Conservation (phyloP, 2,797 vertebrate genomes). For the Adrianichthys oophorus region DNA sequence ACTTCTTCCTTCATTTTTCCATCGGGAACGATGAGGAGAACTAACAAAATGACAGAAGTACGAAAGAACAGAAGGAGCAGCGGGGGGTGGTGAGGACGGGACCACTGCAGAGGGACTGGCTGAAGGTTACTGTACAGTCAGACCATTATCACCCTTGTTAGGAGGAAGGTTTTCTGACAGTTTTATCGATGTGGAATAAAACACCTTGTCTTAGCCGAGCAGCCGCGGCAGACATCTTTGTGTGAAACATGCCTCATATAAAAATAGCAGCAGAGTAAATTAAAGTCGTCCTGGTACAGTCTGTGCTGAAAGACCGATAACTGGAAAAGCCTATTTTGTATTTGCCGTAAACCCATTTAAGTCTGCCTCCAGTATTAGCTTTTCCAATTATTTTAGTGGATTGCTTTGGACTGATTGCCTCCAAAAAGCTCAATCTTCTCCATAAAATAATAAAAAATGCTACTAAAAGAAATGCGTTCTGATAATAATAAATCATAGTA, state of each 20-base stretch:
- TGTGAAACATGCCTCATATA: conserved; percentile 1
- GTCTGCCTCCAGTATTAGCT: neutral
- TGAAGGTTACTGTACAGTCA: conserved; percentile 16
- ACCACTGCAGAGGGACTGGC: conserved; percentile 34
- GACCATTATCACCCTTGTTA: conserved; percentile 32
- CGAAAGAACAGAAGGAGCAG: neutral
- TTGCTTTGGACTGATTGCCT: too few relatives aligned
- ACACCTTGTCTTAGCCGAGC: conserved; percentile 10
- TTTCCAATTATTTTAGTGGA: neutral
- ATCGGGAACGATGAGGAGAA: conserved; percentile 26
- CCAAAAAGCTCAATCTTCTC: neutral
- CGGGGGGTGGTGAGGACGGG: neutral
- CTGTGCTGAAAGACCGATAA: neutral
- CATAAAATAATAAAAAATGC: conserved; percentile 2
- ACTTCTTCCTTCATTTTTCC: conserved; percentile 41
- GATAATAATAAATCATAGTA: conserved; percentile 36
- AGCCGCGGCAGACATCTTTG: conserved; percentile 9
- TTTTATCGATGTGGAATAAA: conserved; percentile 25
- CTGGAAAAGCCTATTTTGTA: neutral
- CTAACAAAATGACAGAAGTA: conserved; percentile 29
- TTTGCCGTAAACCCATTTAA: neutral
- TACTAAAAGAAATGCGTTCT: conserved; percentile 22
- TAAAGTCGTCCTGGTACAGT: neutral
- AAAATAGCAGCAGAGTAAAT: conserved; percentile 4
- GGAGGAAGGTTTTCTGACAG: conserved; percentile 8